These are phyloP conservation scores for Agrochola lota DNA, from an alignment of 2,888 invertebrate genomes.

Conservation along the genomic window DNA sequence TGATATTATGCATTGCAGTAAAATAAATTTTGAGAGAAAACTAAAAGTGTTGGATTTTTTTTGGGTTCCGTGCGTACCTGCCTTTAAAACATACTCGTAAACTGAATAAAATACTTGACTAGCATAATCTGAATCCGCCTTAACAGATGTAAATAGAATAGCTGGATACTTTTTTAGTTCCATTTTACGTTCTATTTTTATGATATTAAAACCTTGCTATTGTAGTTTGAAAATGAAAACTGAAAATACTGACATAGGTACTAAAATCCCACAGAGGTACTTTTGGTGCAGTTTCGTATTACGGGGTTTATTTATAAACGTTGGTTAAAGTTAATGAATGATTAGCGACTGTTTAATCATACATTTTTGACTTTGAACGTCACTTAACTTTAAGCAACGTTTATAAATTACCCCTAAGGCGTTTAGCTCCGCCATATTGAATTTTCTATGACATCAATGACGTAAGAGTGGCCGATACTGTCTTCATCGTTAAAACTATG, in stretches of 20 bases:
- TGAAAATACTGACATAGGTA: background rate
- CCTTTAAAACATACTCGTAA: slow-evolving; percentile 47
- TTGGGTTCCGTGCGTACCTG: slow-evolving; percentile 22
- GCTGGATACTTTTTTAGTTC: slow-evolving; percentile 11
- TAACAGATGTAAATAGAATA: slow-evolving; percentile 47
- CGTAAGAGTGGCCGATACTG: background rate
- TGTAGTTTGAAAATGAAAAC: slow-evolving; percentile 8
- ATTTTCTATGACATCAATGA: background rate
- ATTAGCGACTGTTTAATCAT: no score
- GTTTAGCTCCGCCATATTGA: background rate
- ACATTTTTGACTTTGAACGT: no score
- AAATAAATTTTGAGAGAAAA: background rate
- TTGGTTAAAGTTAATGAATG: no score
- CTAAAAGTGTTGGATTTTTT: background rate
- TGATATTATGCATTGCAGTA: background rate
- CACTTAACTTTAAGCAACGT: no score
- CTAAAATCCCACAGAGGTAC: background rate
- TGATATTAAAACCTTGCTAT: slow-evolving; percentile 15
- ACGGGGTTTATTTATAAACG: background rate
- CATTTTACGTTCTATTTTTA: slow-evolving; percentile 32
- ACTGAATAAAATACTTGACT: slow-evolving; percentile 51
- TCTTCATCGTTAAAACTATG: background rate
- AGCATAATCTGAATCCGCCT: slow-evolving; percentile 42
- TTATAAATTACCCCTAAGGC: no score
- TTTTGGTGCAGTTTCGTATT: background rate